phyloP scores from a whole-genome alignment of 2,888 invertebrate genomes.

The Cylindroiulus punctatus region DNA sequence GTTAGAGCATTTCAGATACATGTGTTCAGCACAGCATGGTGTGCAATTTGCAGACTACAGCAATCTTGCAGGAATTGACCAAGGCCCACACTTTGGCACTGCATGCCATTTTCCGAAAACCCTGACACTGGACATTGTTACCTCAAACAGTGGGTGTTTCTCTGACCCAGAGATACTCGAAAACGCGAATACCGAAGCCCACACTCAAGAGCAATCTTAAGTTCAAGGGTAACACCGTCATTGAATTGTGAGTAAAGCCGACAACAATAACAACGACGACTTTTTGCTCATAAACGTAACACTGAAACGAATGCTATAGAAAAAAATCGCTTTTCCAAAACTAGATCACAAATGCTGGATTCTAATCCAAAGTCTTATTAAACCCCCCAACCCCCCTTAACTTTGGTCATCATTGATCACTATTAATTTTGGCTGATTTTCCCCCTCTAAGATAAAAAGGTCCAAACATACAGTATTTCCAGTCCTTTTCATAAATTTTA shows the following conservation, averaged over 20 bases:
- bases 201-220: neutral
- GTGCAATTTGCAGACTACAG: neutral
- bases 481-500: too few species aligned
- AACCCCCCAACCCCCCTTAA: too few species aligned
- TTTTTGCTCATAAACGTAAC: too few species aligned
- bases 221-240: neutral
- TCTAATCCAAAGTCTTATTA: too few species aligned
- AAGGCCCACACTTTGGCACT: neutral
- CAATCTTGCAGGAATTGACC: neutral
- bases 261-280: neutral
- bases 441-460: too few species aligned
- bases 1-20: neutral
- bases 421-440: too few species aligned
- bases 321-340: too few species aligned
- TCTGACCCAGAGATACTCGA: neutral
- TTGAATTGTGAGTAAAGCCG: neutral
- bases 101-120: neutral
- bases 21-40: neutral
- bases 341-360: too few species aligned
- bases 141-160: neutral
- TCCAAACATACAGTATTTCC: too few species aligned
- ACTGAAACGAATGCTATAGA: too few species aligned
- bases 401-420: too few species aligned
- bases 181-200: too few species aligned
- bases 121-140: conserved; percentile 6